Evolutionary conservation across 2,797 vertebrate species (phyloP).

Genomic region (Mycteria americana): DNA sequence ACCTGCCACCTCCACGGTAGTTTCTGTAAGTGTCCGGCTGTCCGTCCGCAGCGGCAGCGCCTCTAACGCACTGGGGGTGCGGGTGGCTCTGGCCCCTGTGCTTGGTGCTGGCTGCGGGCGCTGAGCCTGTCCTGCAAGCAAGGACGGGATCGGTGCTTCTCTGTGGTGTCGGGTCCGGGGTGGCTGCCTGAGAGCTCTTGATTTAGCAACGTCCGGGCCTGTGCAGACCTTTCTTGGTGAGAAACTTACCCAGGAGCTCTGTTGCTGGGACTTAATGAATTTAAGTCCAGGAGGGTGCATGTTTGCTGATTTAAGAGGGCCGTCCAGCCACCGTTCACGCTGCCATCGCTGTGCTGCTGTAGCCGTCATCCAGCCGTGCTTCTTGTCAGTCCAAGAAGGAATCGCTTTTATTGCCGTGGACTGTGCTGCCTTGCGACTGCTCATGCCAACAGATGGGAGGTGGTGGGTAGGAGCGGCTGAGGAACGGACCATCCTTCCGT

Average conservation of each 20-base stretch:
- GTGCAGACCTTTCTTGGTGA: not conserved
- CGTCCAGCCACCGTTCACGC: accelerated
- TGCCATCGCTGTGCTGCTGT: not conserved
- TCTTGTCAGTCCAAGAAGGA: not conserved
- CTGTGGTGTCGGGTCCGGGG: too few relatives aligned
- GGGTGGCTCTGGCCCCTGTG: not conserved
- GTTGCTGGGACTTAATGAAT: not conserved
- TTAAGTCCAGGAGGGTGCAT: not conserved
- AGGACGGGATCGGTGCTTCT: not conserved
- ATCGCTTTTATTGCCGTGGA: not conserved
- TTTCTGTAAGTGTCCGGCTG: not conserved
- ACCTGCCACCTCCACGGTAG: accelerated
- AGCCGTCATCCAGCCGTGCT: not conserved
- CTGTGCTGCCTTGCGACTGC: not conserved
- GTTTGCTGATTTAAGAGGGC: not conserved
- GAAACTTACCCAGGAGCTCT: not conserved
- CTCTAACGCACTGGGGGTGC: accelerated
- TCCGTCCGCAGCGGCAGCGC: not conserved
- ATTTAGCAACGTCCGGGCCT: accelerated
- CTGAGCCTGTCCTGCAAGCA: not conserved
- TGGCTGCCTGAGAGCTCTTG: not conserved
- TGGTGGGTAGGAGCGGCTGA: not conserved
- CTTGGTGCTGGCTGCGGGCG: not conserved
- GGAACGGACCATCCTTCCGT: accelerated
- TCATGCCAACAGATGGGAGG: not conserved